Percentiles rank a stretch among this genome's conserved stretches.
Evolutionary conservation across 2,797 vertebrate genomes (phyloP).

Genomic region (Gallirallus australis): DNA sequence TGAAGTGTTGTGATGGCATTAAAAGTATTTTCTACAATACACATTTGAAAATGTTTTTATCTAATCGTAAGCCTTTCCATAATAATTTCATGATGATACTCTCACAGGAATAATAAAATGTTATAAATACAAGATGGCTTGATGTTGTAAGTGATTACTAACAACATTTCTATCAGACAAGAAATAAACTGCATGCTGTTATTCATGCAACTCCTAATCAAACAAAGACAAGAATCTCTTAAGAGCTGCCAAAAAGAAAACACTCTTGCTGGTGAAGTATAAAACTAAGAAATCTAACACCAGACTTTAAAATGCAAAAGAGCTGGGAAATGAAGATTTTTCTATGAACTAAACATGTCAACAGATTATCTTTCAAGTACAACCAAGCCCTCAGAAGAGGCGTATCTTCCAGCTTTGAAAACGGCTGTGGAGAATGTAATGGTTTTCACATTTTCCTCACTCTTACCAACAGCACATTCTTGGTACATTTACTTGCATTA

Average conservation of each 20-base stretch:
- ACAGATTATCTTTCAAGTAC: background rate
- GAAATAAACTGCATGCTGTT: slow-evolving; percentile 3
- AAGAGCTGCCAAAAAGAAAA: background rate
- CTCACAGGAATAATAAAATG: slow-evolving; percentile 23
- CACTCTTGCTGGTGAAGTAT: background rate
- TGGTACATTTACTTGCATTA: background rate
- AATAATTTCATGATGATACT: background rate
- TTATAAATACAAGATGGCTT: slow-evolving; percentile 4
- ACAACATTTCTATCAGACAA: slow-evolving; percentile 9
- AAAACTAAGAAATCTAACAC: background rate
- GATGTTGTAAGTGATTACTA: slow-evolving; percentile 25
- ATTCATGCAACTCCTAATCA: slow-evolving; percentile 17
- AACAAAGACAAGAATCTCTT: slow-evolving; percentile 32
- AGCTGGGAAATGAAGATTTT: background rate
- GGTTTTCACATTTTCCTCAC: background rate
- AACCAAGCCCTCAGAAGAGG: background rate
- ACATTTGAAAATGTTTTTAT: slow-evolving; percentile 16
- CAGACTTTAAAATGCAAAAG: background rate
- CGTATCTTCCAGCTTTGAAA: background rate
- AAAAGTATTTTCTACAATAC: background rate
- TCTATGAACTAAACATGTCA: background rate
- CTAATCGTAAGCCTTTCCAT: background rate
- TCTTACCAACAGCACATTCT: background rate
- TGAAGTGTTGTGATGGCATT: background rate
- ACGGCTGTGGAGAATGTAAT: accelerated